Evolutionary conservation across 2,888 invertebrate species (phyloP).

Genomic region (Diarsia dahlii): DNA sequence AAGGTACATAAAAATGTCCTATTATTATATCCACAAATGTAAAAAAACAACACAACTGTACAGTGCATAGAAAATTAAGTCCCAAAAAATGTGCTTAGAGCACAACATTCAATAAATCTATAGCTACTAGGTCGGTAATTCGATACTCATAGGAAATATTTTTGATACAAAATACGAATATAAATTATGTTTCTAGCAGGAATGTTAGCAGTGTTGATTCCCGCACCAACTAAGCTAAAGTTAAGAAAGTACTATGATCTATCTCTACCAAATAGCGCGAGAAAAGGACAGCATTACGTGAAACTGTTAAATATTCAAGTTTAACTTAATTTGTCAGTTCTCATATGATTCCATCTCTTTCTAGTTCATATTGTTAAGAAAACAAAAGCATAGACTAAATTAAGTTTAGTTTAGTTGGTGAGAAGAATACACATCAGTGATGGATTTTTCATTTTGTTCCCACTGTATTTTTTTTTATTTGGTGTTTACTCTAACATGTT

Average conservation of each 20-base stretch:
- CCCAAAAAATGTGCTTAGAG: conserved; percentile 2
- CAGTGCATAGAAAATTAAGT: not conserved
- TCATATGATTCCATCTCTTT: not conserved
- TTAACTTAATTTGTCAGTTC: not conserved
- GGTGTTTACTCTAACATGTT: conserved; percentile 5
- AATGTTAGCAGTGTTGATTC: conserved; percentile 2
- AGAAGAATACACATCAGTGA: not conserved
- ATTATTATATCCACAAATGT: not conserved
- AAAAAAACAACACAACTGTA: conserved; percentile 1
- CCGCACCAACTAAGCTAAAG: not conserved
- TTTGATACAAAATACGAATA: not conserved
- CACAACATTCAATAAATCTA: not conserved
- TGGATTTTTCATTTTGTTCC: not conserved
- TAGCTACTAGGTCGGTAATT: conserved; percentile 6
- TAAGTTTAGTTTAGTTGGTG: not conserved
- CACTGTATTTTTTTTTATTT: not conserved
- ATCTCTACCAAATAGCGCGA: not conserved
- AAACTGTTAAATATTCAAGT: not conserved
- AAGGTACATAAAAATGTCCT: not conserved
- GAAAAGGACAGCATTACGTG: not conserved
- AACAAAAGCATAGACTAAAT: too few relatives aligned
- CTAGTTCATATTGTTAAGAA: not conserved
- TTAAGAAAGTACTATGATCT: not conserved
- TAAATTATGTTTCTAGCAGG: not conserved
- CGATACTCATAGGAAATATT: not conserved